Percentiles rank a stretch among this genome's conserved stretches.
phyloP scores from a whole-genome alignment of 2,113 vertebrate species.

The Gracilinanus agilis region DNA sequence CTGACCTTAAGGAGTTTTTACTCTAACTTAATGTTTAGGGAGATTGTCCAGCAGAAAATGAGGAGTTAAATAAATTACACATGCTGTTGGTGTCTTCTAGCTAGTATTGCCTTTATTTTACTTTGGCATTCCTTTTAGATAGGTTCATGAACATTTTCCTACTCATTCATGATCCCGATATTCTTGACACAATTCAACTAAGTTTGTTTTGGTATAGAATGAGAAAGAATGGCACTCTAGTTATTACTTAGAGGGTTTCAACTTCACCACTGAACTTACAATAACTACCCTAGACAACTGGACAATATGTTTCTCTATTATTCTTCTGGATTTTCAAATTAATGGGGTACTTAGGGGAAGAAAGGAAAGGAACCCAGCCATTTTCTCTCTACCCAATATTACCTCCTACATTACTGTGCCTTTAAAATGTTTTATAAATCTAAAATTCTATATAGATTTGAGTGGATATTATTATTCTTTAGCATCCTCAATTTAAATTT shows the following conservation, averaged over 20 bases:
- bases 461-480: not conserved
- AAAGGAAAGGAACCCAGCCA: not conserved
- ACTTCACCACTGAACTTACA: not conserved
- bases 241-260: not conserved
- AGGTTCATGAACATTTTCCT: not conserved
- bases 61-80: not conserved
- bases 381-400: not conserved
- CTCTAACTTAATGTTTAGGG: not conserved
- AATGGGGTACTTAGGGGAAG: not conserved
- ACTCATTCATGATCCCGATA: not conserved
- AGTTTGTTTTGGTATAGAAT: not conserved
- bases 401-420: not conserved
- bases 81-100: not conserved
- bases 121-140: not conserved
- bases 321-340: not conserved
- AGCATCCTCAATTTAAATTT: too few species aligned
- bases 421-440: not conserved
- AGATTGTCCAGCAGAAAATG: not conserved
- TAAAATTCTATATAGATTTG: not conserved
- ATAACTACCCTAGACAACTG: not conserved
- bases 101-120: not conserved
- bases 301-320: not conserved
- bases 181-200: not conserved
- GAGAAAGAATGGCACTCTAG: not conserved
- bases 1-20: not conserved